Evolutionary conservation across 2,888 invertebrate genomes (phyloP).

Genomic region (Rhagophthalmus giganteus): DNA sequence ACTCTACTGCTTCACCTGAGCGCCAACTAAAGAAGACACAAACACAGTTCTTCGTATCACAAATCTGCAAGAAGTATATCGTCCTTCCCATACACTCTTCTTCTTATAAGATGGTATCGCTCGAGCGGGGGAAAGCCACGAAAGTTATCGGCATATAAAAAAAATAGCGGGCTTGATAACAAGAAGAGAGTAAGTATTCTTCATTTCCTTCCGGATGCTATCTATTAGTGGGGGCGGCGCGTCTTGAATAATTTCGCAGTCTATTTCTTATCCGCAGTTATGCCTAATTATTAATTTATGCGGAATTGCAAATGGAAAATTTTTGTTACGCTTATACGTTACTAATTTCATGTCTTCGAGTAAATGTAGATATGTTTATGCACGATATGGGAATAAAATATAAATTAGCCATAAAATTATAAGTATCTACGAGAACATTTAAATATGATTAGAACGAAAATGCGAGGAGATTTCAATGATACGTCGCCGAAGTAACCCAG

Average conservation of each 20-base stretch:
- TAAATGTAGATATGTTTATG: no score
- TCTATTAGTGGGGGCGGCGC: slow-evolving; percentile 25
- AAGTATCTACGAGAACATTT: no score
- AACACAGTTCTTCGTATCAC: slow-evolving; percentile 26
- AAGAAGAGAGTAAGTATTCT: slow-evolving; percentile 12
- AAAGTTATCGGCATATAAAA: slow-evolving; percentile 23
- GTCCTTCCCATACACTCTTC: slow-evolving; percentile 27
- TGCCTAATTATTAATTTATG: slow-evolving; percentile 18
- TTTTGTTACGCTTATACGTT: no score
- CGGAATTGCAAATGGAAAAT: no score
- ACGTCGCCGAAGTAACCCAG: neutral
- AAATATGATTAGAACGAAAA: no score
- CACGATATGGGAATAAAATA: no score
- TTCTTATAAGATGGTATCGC: slow-evolving; percentile 30
- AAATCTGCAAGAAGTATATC: slow-evolving; percentile 22
- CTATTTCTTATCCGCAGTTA: slow-evolving; percentile 10
- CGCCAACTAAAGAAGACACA: slow-evolving; percentile 21
- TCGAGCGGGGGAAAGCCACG: slow-evolving; percentile 27
- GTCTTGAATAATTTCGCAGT: slow-evolving; percentile 25
- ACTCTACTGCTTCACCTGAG: slow-evolving; percentile 18
- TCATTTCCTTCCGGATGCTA: slow-evolving; percentile 21
- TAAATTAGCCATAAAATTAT: no score
- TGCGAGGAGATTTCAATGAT: no score
- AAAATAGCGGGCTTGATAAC: slow-evolving; percentile 17
- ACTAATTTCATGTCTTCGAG: no score